These are phyloP conservation scores for Smittia sp. DNA, from an alignment of 2,888 invertebrate genomes.

Conservation along the genomic window DNA sequence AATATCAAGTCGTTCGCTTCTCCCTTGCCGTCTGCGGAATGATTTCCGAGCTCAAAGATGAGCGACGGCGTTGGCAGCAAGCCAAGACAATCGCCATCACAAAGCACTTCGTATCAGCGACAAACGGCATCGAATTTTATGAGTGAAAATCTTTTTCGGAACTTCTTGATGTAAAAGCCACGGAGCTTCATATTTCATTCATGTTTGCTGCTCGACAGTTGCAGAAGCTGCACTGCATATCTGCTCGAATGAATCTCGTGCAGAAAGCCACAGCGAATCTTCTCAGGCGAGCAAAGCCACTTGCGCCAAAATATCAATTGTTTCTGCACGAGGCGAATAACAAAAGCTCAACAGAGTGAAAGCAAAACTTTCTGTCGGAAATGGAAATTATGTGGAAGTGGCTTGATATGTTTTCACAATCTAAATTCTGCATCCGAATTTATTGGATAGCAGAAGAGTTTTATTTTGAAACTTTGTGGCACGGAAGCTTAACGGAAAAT, in stretches of 20 bases:
- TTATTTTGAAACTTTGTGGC: not conserved
- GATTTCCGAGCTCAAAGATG: not conserved
- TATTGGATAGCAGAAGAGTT: not conserved
- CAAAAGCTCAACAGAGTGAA: not conserved
- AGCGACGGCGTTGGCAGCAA: not conserved
- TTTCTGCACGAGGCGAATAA: not conserved
- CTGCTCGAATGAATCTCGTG: not conserved
- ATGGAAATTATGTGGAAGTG: not conserved
- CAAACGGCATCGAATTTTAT: not conserved
- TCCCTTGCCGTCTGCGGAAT: not conserved
- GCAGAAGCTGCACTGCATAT: too few species aligned
- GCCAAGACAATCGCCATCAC: not conserved
- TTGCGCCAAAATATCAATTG: not conserved
- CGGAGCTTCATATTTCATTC: not conserved
- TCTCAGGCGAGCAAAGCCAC: not conserved
- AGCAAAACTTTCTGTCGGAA: not conserved
- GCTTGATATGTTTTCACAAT: not conserved
- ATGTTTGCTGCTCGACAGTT: not conserved
- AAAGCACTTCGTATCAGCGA: not conserved
- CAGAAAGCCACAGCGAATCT: not conserved
- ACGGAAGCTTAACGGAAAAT: not conserved
- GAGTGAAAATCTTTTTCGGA: not conserved
- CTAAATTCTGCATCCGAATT: slow-evolving; percentile 1
- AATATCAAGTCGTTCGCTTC: slow-evolving; percentile 13
- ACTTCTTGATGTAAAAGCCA: not conserved